Evolutionary conservation across 2,888 invertebrate species (phyloP).

Genomic region (Amphimallon solstitiale): DNA sequence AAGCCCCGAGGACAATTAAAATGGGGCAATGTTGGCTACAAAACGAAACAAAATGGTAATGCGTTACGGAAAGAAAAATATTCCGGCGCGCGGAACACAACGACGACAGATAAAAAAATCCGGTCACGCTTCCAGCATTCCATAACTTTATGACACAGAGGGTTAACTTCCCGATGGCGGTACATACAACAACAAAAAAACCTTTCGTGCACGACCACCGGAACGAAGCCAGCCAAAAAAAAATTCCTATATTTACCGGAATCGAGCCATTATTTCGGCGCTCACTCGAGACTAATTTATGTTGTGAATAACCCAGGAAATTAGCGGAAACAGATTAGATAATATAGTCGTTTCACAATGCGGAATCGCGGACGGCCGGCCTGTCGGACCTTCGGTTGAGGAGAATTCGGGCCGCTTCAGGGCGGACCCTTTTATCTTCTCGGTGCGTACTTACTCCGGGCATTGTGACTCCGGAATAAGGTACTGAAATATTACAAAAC

Average conservation of each 20-base stretch:
- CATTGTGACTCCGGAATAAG: slow-evolving; percentile 10
- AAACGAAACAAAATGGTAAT: slow-evolving; percentile 29
- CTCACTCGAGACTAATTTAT: slow-evolving; percentile 28
- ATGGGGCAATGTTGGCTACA: slow-evolving; percentile 12
- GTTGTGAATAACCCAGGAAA: slow-evolving; percentile 20
- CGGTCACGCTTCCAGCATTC: slow-evolving; percentile 32
- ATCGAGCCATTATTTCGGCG: slow-evolving; percentile 24
- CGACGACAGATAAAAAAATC: slow-evolving; percentile 25
- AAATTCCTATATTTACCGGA: slow-evolving; percentile 23
- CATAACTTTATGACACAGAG: slow-evolving; percentile 31
- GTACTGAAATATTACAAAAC: slow-evolving; percentile 24
- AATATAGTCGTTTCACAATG: slow-evolving; percentile 25
- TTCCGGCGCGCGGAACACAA: slow-evolving; percentile 13
- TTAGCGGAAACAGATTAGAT: slow-evolving; percentile 32
- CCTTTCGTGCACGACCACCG: not conserved
- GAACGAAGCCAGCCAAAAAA: slow-evolving; percentile 9
- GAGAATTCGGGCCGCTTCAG: not conserved
- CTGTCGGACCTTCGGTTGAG: slow-evolving; percentile 3
- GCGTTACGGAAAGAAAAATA: slow-evolving; percentile 30
- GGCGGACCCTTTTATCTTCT: slow-evolving; percentile 14
- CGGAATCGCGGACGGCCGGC: not conserved
- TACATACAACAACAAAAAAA: not conserved
- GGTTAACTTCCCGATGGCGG: slow-evolving; percentile 26
- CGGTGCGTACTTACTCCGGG: not conserved
- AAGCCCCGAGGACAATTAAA: slow-evolving; percentile 22